Evolutionary conservation across 2,797 vertebrate genomes (phyloP).

Genomic region (Rhabdophis nuchalis): DNA sequence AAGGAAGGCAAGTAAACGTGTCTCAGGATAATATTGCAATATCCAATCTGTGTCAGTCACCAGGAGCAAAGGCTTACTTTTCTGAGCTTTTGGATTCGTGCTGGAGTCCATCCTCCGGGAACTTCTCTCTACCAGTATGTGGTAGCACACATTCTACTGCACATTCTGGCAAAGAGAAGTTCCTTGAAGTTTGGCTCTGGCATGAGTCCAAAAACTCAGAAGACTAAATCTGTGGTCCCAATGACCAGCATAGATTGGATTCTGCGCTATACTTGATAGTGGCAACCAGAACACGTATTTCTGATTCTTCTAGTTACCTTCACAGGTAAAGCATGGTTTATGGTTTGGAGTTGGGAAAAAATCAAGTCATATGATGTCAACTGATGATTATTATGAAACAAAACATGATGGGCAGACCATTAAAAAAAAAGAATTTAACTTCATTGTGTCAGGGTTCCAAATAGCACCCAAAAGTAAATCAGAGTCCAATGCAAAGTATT

Average conservation of each 20-base stretch:
- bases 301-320: neutral
- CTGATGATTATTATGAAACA: neutral
- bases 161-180: neutral
- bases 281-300: neutral
- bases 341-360: neutral
- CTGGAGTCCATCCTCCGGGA: neutral
- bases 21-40: neutral
- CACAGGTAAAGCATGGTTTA: neutral
- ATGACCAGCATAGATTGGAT: neutral
- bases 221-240: neutral
- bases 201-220: neutral
- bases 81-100: neutral
- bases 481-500: too few relatives aligned
- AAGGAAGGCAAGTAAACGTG: neutral
- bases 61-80: neutral
- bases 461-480: too few relatives aligned
- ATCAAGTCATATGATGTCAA: neutral
- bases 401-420: too few relatives aligned
- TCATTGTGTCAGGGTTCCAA: too few relatives aligned
- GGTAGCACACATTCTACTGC: neutral
- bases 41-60: neutral
- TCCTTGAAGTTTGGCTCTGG: neutral
- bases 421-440: slow-evolving; percentile 3
- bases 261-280: neutral
- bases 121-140: neutral